phyloP scores from a whole-genome alignment of 2,113 vertebrate species.

The Pogona vitticeps region DNA sequence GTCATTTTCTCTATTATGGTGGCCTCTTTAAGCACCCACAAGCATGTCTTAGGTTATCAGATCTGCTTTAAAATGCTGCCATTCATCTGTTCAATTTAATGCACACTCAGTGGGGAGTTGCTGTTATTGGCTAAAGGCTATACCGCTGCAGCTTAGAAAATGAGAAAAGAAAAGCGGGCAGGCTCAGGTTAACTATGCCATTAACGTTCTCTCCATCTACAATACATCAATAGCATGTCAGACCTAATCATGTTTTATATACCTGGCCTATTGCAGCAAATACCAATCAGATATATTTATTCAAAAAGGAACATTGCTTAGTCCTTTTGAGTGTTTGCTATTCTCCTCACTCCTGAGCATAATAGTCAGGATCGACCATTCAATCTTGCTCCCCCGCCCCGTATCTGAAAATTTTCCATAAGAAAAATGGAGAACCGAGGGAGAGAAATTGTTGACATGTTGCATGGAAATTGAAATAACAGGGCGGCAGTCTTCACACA shows the following conservation, averaged over 20 bases:
- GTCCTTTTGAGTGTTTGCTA: conserved; percentile 39
- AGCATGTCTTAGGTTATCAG: conserved; percentile 71
- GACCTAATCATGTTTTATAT: conserved; percentile 65
- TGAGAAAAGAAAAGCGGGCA: conserved; percentile 69
- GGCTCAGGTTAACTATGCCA: conserved; percentile 55
- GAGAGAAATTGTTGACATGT: neutral
- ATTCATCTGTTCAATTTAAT: conserved; percentile 75
- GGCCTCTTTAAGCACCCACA: conserved; percentile 67
- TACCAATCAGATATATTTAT: conserved; percentile 66
- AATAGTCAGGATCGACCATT: conserved; percentile 25
- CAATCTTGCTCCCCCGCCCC: conserved; percentile 8
- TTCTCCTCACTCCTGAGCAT: conserved; percentile 31
- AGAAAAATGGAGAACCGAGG: neutral
- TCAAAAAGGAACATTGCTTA: conserved; percentile 52
- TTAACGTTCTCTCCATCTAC: conserved; percentile 68
- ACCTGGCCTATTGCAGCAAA: conserved; percentile 55
- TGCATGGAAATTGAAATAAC: neutral
- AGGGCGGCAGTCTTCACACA: neutral
- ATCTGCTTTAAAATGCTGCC: conserved; percentile 73
- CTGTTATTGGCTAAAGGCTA: conserved; percentile 68
- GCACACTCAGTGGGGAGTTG: conserved; percentile 60
- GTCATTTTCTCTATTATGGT: conserved; percentile 66
- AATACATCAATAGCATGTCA: conserved; percentile 67
- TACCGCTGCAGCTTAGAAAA: conserved; percentile 68
- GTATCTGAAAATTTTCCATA: neutral